Conservation (phyloP, 2,888 invertebrate genomes). For the Heliconius ismenius region DNA sequence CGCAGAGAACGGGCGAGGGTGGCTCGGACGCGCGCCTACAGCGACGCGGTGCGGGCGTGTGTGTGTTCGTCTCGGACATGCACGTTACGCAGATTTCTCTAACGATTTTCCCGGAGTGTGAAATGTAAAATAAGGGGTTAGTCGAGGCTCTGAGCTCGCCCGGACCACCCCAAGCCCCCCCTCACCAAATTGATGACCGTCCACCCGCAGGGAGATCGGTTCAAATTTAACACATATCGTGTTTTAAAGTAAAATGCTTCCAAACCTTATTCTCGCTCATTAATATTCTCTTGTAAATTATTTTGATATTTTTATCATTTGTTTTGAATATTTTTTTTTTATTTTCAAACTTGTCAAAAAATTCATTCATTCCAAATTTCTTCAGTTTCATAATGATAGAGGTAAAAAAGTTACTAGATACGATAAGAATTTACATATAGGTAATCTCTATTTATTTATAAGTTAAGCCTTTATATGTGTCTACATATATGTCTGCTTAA, state of each 20-base stretch:
- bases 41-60: conserved; percentile 50
- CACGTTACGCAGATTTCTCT: conserved; percentile 82
- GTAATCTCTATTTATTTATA: no score
- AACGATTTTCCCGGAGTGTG: conserved; percentile 83
- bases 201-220: conserved; percentile 75
- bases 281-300: conserved; percentile 69
- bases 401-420: no score
- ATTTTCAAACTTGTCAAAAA: background rate
- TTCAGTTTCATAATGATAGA: background rate
- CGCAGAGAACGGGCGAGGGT: conserved; percentile 60
- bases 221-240: conserved; percentile 80
- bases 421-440: no score
- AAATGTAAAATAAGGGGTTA: conserved; percentile 83
- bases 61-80: conserved; percentile 78
- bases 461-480: no score
- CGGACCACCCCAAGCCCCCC: conserved; percentile 52
- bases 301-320: conserved; percentile 34
- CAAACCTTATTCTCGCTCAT: conserved; percentile 71
- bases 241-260: conserved; percentile 76
- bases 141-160: conserved; percentile 67
- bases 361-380: background rate
- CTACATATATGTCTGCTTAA: no score
- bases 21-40: conserved; percentile 62
- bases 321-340: background rate
- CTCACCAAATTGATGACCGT: conserved; percentile 80